Base-by-base conservation (phyloP, 2,113 vertebrate species). In the Nothocercus julius region DNA sequence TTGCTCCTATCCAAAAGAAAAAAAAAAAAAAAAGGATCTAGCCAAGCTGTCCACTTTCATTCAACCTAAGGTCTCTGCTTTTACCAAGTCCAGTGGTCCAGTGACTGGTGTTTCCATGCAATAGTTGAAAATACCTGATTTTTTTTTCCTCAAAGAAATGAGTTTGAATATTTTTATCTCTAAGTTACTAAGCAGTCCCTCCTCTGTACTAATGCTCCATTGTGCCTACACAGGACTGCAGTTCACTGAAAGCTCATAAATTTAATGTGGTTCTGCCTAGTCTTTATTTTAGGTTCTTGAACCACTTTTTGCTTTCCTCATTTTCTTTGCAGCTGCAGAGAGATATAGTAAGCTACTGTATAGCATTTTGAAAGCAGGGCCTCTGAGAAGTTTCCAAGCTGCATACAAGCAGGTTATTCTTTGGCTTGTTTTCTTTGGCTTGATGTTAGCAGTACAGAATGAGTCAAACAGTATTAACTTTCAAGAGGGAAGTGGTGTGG, bases 401-500 rank as follows among this genome's bases (percentile, higher is more conserved):
- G 95, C 96, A 95, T 59, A 98, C 98, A 98, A 97, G 97, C 97
- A 91, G 94, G 94, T 97, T 97, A 97, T 98, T 98, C 98, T 98
- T 97, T 83, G 88, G 70, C 95, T 97, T 98, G 97, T 98, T 98
- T 98, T 97, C 98, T 97, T 98, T 98, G 98, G 98, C 98, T 95
- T 68, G 66, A 42, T 85, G 83, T 66, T 87, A 81, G 97, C 89
- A 83, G 97, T 63, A 15, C 94, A 75, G 97, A 98, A 97, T 98
- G 97, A 98, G 96, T 98, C 98, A 98, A 98, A 96, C 96, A 96
- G 97, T 97, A 98, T 98, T 98, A 97, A 97, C 97, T 98, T 98
- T 98, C 98, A 93, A 97, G 95, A 96, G 98, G 98, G 97, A 98
- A 98, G 97, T 97, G 97, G 96, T 98, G 97, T 98, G 98, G 98